Conservation (phyloP, 2,113 vertebrate species). For the Anolis sagrei region DNA sequence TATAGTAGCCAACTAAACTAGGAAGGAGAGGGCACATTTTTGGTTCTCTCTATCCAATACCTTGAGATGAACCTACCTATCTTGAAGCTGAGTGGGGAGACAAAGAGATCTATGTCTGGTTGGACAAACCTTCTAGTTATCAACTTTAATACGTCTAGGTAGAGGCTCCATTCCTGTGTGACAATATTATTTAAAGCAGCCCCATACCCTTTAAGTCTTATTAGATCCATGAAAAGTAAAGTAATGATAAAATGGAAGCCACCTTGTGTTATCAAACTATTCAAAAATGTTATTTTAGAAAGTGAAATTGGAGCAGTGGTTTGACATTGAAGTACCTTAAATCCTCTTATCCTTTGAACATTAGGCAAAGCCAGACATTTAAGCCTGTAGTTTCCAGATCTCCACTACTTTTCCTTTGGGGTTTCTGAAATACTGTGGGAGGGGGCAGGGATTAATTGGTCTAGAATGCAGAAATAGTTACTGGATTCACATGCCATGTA, state of each 20-base stretch:
- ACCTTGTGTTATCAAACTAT: background rate
- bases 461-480: slow-evolving; percentile 3
- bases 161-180: slow-evolving; percentile 1
- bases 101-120: too few relatives aligned
- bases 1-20: too few relatives aligned
- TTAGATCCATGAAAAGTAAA: slow-evolving; percentile 22
- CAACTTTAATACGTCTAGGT: too few relatives aligned
- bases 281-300: slow-evolving; percentile 14
- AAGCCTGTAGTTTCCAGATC: background rate
- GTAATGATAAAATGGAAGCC: slow-evolving; percentile 2
- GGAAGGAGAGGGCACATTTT: too few relatives aligned
- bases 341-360: slow-evolving; percentile 19
- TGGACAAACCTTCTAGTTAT: too few relatives aligned
- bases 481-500: slow-evolving; percentile 31
- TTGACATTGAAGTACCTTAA: slow-evolving; percentile 25
- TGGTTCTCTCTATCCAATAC: too few relatives aligned
- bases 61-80: too few relatives aligned
- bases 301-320: background rate
- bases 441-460: background rate
- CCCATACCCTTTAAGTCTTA: slow-evolving; percentile 19
- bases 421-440: background rate
- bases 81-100: too few relatives aligned
- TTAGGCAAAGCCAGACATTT: background rate
- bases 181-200: slow-evolving; percentile 13
- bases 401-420: background rate